A percentile compares a stretch with the other conserved stretches of the same genome.
Evolutionary conservation across 1,140 invertebrate genomes (phyloP).

Genomic region (Thaumetopoea pityocampa): DNA sequence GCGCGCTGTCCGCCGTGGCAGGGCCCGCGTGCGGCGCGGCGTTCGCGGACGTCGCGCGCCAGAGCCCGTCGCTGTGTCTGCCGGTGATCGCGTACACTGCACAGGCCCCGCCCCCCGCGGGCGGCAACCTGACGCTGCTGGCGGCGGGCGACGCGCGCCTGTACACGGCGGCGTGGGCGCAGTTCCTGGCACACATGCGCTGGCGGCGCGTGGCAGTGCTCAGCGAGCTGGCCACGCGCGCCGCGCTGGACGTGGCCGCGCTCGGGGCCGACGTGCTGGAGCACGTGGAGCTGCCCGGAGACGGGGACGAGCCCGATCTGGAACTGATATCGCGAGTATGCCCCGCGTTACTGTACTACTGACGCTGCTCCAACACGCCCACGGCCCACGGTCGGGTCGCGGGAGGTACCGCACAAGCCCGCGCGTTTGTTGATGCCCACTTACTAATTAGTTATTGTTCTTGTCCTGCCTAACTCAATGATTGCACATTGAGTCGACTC

Average conservation of each 20-base stretch:
- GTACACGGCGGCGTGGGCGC: conserved; percentile 24
- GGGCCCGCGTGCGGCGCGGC: conserved; percentile 55
- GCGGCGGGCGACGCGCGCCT: conserved; percentile 37
- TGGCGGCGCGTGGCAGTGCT: conserved; percentile 46
- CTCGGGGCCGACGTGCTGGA: conserved; percentile 32
- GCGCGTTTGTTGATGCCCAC: too few relatives aligned
- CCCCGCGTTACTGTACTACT: too few relatives aligned
- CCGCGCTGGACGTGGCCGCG: conserved; percentile 30
- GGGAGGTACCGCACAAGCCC: too few relatives aligned
- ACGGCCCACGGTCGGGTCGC: too few relatives aligned
- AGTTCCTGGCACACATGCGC: conserved; percentile 22
- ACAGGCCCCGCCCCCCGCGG: conserved; percentile 27
- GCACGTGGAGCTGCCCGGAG: conserved; percentile 41
- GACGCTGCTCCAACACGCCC: too few relatives aligned
- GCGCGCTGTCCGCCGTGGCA: conserved; percentile 42
- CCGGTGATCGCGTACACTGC: conserved; percentile 50
- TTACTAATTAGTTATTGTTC: too few relatives aligned
- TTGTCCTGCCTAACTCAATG: too few relatives aligned
- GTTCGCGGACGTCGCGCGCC: conserved; percentile 46
- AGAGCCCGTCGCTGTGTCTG: conserved; percentile 32
- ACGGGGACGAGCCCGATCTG: conserved; percentile 26
- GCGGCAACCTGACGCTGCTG: conserved; percentile 23
- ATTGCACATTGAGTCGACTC: too few relatives aligned
- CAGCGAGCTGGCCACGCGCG: conserved; percentile 39
- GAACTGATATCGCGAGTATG: conserved; percentile 32